Conservation (phyloP, 2,797 vertebrate genomes). For the Micrastur ruficollis region DNA sequence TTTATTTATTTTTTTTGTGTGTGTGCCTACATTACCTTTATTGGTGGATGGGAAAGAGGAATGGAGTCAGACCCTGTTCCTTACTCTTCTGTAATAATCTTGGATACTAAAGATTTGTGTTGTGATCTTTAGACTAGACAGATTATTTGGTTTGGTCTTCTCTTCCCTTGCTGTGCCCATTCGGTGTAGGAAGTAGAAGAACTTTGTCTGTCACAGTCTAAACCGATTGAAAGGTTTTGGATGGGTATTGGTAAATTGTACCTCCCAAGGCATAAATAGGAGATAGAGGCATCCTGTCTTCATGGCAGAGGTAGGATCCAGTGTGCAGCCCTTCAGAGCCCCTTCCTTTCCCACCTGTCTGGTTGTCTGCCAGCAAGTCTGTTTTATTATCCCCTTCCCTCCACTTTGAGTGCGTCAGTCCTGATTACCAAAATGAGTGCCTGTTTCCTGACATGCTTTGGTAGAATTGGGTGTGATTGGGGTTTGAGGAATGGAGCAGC, state of each 20-base stretch:
- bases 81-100: neutral
- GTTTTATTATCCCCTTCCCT: neutral
- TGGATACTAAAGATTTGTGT: neutral
- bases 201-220: neutral
- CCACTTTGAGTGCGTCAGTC: accelerated
- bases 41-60: neutral
- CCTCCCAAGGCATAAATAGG: neutral
- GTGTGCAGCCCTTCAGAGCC: neutral
- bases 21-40: neutral
- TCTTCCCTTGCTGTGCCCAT: neutral
- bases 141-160: neutral
- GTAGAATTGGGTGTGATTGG: neutral
- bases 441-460: neutral
- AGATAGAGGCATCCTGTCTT: neutral
- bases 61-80: neutral
- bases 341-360: neutral
- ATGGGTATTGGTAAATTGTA: neutral
- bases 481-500: accelerated
- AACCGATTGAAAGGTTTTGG: neutral
- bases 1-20: neutral
- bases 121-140: neutral
- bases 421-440: neutral
- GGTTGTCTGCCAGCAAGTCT: neutral
- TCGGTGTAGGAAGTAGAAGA: neutral
- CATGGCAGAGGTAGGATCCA: neutral